Percentiles rank a stretch among this genome's conserved stretches.
These are phyloP conservation scores for Drosophila antonietae DNA, from an alignment of 2,888 invertebrate genomes.

Conservation along the genomic window DNA sequence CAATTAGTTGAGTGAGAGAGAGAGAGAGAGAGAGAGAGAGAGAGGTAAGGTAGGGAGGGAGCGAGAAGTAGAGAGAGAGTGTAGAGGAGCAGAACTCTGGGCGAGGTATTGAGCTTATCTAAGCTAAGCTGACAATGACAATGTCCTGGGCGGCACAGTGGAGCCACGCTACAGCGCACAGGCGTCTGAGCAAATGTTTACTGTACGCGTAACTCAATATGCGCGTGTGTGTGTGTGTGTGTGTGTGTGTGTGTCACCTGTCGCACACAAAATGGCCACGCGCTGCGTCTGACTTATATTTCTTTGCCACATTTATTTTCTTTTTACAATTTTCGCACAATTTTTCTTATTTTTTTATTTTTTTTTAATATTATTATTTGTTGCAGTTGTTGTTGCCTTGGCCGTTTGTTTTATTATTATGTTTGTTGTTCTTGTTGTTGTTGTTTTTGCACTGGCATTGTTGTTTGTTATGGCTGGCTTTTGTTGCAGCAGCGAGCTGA, in stretches of 20 bases:
- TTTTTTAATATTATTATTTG: constrained; percentile 41
- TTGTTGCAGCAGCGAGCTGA: constrained; percentile 77
- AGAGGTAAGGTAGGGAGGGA: too few species aligned
- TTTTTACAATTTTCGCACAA: constrained; percentile 55
- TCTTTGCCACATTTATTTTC: constrained; percentile 18
- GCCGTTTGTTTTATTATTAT: constrained; percentile 53
- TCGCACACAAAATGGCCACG: constrained; percentile 57
- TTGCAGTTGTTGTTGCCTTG: constrained; percentile 30
- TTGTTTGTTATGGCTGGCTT: constrained; percentile 72
- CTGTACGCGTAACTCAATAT: constrained; percentile 78
- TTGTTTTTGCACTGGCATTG: constrained; percentile 46
- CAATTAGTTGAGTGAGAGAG: constrained; percentile 72
- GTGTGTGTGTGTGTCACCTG: constrained; percentile 22
- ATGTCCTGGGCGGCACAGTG: constrained; percentile 8
- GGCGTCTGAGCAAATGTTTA: constrained; percentile 64
- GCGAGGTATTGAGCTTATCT: constrained; percentile 50
- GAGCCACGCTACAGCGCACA: constrained; percentile 8
- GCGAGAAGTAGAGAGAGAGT: constrained; percentile 35
- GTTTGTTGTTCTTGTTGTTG: neutral
- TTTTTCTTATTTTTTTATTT: neutral
- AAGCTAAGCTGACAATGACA: constrained; percentile 54
- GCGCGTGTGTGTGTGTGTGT: constrained; percentile 23
- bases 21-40: neutral
- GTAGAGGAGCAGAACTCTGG: neutral
- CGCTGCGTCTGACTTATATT: constrained; percentile 51